Conservation (phyloP, 2,797 vertebrate genomes). For the Acrossocheilus wenchowensis region DNA sequence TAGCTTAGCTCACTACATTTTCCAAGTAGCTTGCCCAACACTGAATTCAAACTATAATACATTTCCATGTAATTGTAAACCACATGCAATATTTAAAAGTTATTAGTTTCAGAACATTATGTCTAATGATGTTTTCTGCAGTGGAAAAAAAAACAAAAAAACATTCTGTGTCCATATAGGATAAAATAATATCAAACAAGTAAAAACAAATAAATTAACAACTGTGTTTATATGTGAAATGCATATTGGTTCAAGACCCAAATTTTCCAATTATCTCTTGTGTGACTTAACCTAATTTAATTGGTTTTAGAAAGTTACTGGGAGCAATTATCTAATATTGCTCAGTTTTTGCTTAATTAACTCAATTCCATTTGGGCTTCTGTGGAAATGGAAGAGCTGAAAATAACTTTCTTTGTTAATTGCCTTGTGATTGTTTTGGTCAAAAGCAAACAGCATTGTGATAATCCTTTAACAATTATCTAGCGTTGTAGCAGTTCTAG, state of each 20-base stretch:
- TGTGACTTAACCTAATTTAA: conserved; percentile 34
- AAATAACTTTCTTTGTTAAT: conserved; percentile 32
- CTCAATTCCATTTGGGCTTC: conserved; percentile 33
- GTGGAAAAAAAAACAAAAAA: not conserved
- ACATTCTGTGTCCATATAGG: not conserved
- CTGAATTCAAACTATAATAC: not conserved
- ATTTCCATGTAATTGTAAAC: not conserved
- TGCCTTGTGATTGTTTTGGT: conserved; percentile 18
- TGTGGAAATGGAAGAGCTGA: conserved; percentile 26
- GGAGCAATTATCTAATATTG: conserved; percentile 36
- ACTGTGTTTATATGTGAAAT: not conserved
- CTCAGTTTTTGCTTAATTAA: conserved; percentile 43
- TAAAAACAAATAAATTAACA: not conserved
- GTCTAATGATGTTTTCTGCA: not conserved
- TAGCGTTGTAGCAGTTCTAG: not conserved
- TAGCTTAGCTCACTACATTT: no score
- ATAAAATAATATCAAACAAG: not conserved
- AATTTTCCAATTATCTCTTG: conserved; percentile 27
- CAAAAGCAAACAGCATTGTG: conserved; percentile 7
- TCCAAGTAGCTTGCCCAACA: no score
- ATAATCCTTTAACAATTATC: conserved; percentile 27
- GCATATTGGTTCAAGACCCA: conserved; percentile 12
- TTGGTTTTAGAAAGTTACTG: conserved; percentile 30
- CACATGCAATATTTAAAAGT: not conserved
- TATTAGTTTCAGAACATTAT: not conserved